phyloP scores from a whole-genome alignment of 30 jellyfish, hydroid and myxozoan species.

The Catostylus mosaicus region DNA sequence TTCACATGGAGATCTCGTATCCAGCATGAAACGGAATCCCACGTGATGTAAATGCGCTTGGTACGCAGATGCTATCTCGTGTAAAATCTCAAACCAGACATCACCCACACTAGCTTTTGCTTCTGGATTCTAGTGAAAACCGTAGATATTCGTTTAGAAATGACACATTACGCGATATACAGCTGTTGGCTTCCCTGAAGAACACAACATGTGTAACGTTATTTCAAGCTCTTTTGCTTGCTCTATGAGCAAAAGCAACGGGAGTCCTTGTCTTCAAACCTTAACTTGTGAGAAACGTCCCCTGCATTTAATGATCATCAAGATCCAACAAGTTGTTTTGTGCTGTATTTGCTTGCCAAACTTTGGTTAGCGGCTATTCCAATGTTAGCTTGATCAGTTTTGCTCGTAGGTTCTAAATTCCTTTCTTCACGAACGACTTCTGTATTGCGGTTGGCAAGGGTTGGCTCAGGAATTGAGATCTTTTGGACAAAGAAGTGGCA shows the following conservation, averaged over 20 bases:
- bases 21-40: not conserved
- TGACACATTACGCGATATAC: constrained; percentile 23
- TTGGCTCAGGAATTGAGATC: too few species aligned
- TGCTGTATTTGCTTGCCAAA: not conserved
- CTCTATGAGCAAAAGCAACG: constrained; percentile 36
- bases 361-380: too few species aligned
- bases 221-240: constrained; percentile 17
- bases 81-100: constrained; percentile 45
- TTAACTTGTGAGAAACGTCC: constrained; percentile 39
- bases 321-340: not conserved
- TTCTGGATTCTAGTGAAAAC: constrained; percentile 35
- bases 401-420: too few species aligned
- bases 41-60: not conserved
- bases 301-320: constrained; percentile 16
- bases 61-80: constrained; percentile 27
- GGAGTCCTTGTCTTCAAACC: constrained; percentile 12
- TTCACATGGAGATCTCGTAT: constrained; percentile 2
- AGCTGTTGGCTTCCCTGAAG: constrained; percentile 48
- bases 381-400: too few species aligned
- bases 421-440: too few species aligned
- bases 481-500: too few species aligned
- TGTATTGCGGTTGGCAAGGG: too few species aligned
- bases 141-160: constrained; percentile 21
- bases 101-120: constrained; percentile 28
- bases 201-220: constrained; percentile 14